A percentile compares a stretch with the other conserved stretches of the same genome.
Conservation (phyloP, 2,888 invertebrate species). For the Sthenelais limicola region DNA sequence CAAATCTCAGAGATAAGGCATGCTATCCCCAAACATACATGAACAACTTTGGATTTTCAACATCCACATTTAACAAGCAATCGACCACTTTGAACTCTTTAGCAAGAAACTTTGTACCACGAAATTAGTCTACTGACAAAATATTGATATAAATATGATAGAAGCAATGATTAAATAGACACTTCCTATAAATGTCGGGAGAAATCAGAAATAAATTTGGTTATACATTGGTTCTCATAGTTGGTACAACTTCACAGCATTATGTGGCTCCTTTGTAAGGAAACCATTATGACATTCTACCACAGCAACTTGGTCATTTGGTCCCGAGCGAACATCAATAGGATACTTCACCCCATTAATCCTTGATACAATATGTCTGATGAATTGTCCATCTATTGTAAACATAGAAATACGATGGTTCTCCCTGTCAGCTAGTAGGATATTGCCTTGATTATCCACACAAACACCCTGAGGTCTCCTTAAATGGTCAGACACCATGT, state of each 20-base stretch:
- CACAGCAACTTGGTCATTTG: slow-evolving; percentile 41
- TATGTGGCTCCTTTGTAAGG: slow-evolving; percentile 50
- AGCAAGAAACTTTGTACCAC: no score
- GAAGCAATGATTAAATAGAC: no score
- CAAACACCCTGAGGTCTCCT: slow-evolving; percentile 49
- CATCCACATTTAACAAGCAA: no score
- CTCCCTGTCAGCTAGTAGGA: slow-evolving; percentile 49
- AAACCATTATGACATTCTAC: slow-evolving; percentile 51
- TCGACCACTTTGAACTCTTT: no score
- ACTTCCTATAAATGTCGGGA: no score
- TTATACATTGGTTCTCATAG: no score
- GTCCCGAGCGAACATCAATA: slow-evolving; percentile 36
- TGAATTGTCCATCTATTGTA: slow-evolving; percentile 47
- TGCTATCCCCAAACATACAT: no score
- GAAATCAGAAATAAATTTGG: no score
- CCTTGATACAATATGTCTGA: slow-evolving; percentile 45
- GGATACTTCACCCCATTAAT: slow-evolving; percentile 48
- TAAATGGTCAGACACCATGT: slow-evolving; percentile 32
- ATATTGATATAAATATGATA: no score
- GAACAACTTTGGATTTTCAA: no score
- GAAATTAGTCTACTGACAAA: no score
- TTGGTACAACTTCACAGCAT: slow-evolving; percentile 49
- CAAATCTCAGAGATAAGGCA: no score
- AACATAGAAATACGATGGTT: slow-evolving; percentile 50
- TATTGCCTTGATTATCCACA: slow-evolving; percentile 45